These are phyloP conservation scores for Papilio helenus DNA, from an alignment of 1,140 invertebrate genomes.

Conservation along the genomic window DNA sequence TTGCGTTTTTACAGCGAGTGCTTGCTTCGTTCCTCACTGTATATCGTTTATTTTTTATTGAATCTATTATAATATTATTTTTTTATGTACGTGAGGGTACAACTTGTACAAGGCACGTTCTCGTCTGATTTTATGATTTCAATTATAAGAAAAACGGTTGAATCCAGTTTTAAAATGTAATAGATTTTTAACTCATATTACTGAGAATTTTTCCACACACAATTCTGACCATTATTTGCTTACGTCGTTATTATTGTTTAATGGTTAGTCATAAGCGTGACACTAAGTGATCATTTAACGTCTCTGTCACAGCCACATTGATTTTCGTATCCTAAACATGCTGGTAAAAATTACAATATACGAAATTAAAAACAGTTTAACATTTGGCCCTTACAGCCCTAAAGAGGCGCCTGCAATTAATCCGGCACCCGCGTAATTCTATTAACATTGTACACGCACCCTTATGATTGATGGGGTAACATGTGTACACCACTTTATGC, in stretches of 20 bases:
- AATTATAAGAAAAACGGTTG: background rate
- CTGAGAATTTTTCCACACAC: too few species aligned
- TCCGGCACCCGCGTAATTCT: constrained; percentile 64
- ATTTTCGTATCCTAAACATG: background rate
- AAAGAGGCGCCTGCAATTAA: constrained; percentile 62
- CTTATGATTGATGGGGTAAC: constrained; percentile 66
- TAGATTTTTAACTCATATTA: too few species aligned
- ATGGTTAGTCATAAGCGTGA: too few species aligned
- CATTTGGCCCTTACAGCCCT: constrained; percentile 65
- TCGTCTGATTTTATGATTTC: background rate
- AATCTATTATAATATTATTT: constrained; percentile 20
- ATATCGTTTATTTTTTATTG: constrained; percentile 43
- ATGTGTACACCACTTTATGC: constrained; percentile 70
- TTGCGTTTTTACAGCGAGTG: constrained; percentile 49
- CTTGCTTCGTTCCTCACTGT: constrained; percentile 45
- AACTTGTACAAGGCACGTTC: background rate
- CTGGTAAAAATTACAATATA: constrained; percentile 45
- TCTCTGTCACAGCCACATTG: too few species aligned
- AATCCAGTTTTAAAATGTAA: background rate
- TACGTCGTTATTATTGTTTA: too few species aligned
- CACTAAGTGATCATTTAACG: too few species aligned
- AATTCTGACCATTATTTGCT: too few species aligned
- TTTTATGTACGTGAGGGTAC: background rate
- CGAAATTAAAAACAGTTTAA: constrained; percentile 79
- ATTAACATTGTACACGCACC: constrained; percentile 68